phyloP scores from a whole-genome alignment of 2,797 vertebrate genomes.

The Spatula versicolor region DNA sequence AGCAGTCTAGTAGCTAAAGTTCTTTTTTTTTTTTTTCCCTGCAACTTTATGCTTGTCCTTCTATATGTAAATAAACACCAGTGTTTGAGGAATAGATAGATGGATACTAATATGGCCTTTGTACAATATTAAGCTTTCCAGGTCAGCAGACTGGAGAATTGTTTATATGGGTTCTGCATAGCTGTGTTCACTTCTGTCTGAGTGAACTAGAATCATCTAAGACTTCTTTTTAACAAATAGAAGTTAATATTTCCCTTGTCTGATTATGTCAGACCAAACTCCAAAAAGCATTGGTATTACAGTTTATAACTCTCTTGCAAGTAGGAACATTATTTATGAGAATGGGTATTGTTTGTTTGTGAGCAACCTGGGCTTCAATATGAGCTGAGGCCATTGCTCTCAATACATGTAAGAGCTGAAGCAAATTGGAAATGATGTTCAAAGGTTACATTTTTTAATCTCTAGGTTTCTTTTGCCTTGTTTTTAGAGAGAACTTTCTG shows the following conservation, averaged over 20 bases:
- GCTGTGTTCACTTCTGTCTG: neutral
- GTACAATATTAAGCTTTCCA: neutral
- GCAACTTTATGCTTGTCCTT: neutral
- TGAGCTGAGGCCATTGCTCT: neutral
- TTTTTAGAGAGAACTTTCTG: neutral
- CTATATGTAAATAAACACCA: neutral
- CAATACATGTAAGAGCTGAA: neutral
- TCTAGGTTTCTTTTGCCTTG: neutral
- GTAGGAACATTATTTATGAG: neutral
- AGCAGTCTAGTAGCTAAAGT: neutral
- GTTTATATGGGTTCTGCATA: neutral
- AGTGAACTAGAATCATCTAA: neutral
- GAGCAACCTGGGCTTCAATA: neutral
- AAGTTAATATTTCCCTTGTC: neutral
- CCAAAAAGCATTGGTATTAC: conserved; percentile 4
- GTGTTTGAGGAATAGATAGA: neutral
- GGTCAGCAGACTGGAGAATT: neutral
- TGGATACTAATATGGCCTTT: neutral
- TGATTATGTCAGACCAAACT: neutral
- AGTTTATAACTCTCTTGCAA: neutral
- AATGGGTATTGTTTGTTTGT: neutral
- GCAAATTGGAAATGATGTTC: neutral
- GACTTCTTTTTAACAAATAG: neutral
- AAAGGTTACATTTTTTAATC: neutral
- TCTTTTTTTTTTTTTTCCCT: neutral